Conservation (phyloP, 2,797 vertebrate species). For the Acanthiza pusilla region DNA sequence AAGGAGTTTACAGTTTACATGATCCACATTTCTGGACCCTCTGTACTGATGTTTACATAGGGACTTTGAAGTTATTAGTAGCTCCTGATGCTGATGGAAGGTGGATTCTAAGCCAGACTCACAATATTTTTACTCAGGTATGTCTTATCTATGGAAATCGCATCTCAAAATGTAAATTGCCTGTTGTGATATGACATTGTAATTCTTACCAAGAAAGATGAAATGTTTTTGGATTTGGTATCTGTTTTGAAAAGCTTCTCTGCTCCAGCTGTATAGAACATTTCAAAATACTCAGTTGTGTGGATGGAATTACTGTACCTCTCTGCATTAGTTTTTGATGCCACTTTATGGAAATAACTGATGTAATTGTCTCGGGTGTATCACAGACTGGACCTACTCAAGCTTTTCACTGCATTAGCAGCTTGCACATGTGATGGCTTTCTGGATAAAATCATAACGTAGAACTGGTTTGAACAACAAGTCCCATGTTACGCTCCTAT, state of each 20-base stretch:
- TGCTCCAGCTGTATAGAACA: neutral
- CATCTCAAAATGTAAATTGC: neutral
- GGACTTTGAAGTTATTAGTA: slow-evolving; percentile 91
- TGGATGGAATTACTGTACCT: neutral
- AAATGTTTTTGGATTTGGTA: neutral
- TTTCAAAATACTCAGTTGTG: neutral
- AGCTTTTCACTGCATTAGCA: neutral
- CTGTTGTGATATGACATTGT: neutral
- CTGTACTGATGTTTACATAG: slow-evolving; percentile 93
- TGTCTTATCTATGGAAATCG: neutral
- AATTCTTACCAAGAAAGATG: neutral
- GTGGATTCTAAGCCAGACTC: slow-evolving; percentile 97
- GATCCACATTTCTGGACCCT: slow-evolving; percentile 98
- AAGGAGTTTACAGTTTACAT: slow-evolving; percentile 94
- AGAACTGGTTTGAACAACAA: neutral
- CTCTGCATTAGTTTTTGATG: neutral
- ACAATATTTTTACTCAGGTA: slow-evolving; percentile 98
- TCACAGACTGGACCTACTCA: neutral
- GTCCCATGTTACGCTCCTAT: fast-evolving
- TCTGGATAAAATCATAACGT: neutral
- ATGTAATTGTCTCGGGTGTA: neutral
- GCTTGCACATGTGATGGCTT: neutral
- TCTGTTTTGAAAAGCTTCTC: neutral
- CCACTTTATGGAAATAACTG: neutral
- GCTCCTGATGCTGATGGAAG: slow-evolving; percentile 93